Evolutionary conservation across 2,113 vertebrate species (phyloP).

Genomic region (Neolamprologus ventralis): DNA sequence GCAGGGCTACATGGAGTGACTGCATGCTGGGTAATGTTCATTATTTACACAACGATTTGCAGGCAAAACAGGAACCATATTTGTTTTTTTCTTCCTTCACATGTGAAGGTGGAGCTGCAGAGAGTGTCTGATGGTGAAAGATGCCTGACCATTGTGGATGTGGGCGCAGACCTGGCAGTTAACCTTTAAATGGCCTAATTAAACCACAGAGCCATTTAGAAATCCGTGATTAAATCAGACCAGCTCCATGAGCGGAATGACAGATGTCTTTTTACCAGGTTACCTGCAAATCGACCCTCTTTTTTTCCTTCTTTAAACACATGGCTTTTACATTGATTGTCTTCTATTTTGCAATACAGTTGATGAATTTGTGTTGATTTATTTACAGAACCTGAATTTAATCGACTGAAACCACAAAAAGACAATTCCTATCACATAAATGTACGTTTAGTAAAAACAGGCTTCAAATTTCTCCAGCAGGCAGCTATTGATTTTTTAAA

Average conservation of each 20-base stretch:
- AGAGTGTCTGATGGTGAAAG: slow-evolving; percentile 1
- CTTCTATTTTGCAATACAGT: background rate
- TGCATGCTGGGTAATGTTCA: background rate
- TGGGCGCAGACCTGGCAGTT: slow-evolving; percentile 47
- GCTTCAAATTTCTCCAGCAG: background rate
- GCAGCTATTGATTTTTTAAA: background rate
- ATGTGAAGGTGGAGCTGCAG: background rate
- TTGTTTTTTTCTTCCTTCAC: background rate
- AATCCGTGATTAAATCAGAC: slow-evolving; percentile 46
- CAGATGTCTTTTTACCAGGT: slow-evolving; percentile 10
- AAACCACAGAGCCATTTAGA: slow-evolving; percentile 53
- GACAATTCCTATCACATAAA: background rate
- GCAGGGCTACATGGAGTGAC: background rate
- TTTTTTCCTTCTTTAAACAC: background rate
- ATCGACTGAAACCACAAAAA: background rate
- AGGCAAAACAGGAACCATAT: background rate
- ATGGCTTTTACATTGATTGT: background rate
- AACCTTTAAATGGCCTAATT: slow-evolving; percentile 67
- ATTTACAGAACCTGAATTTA: background rate
- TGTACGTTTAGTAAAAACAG: background rate
- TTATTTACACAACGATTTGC: background rate
- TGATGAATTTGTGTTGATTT: background rate
- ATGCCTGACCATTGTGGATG: slow-evolving; percentile 3
- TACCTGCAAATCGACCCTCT: background rate
- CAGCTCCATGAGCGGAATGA: slow-evolving; percentile 2